Base-by-base conservation (phyloP, 2,797 vertebrate genomes). In the Acridotheres tristis region DNA sequence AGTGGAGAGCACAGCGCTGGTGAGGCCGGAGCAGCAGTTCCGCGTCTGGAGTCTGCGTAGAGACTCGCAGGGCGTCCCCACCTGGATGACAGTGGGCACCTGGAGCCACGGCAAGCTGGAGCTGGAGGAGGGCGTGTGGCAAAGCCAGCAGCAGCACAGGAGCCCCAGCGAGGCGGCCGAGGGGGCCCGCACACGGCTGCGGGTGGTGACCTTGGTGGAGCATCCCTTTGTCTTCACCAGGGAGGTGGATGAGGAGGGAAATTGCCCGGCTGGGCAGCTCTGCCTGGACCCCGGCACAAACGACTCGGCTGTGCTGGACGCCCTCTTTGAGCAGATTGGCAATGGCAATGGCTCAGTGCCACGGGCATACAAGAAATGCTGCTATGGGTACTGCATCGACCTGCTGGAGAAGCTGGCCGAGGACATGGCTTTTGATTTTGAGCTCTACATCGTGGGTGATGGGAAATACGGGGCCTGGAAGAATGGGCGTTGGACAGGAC, bases 321-420 rank as follows among this genome's bases (percentile, higher is more conserved):
- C 94, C 8, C 98, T 99, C 71, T 99, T 99, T 1, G 89, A 97
- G 7, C 98, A 98, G 43, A 97, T 99, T 25, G 97, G 97, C 45
- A 98, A 98, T 20, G 97, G 97, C 48, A 99, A 99, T 0, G 93
- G 97, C 68, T 98, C 98, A 0, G 97, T 98, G 63, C 98, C 98
- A 0, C 94, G 87, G 2, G 97, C 93, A 5, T 98, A 98, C 93
- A 98, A 98, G 74, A 98, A 98, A 57, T 99, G 99, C 95, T 99
- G 99, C 98, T 99, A 99, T 0, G 99, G 99, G 3, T 99, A 99
- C 97, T 99, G 99, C 97, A 98, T 99, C 1, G 99, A 99, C 98
- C 97, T 99, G 86, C 96, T 99, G 94, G 99, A 99, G 97, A 98
- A 98, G 88, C 98, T 99, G 92, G 98, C 99, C 0, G 99, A 99